phyloP scores from a whole-genome alignment of 53 echinoderm and acorn worm genomes.

The Temnopleurus reevesii region DNA sequence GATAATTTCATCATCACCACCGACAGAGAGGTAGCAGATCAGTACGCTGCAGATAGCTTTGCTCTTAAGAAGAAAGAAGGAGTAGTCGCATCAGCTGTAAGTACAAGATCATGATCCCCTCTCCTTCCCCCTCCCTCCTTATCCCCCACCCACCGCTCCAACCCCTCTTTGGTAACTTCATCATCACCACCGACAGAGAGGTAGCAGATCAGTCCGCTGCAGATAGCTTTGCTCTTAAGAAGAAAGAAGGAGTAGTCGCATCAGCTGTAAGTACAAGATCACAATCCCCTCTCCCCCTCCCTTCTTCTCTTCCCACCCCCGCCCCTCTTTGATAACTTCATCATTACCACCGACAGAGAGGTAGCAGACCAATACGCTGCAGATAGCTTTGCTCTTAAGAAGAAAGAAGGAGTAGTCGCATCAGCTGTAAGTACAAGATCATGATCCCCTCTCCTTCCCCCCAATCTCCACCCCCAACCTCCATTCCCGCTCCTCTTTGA shows the following conservation, averaged over 20 bases:
- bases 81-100: slow-evolving; percentile 70
- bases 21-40: slow-evolving; percentile 79
- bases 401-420: slow-evolving; percentile 59
- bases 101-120: slow-evolving; percentile 34
- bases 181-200: slow-evolving; percentile 80
- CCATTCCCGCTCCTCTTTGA: slow-evolving; percentile 95
- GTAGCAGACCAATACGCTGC: slow-evolving; percentile 89
- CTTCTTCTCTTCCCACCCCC: no score
- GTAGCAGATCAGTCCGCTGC: slow-evolving; percentile 89
- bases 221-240: slow-evolving; percentile 75
- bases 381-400: slow-evolving; percentile 75
- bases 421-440: slow-evolving; percentile 74
- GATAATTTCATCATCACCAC: slow-evolving; percentile 97
- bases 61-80: slow-evolving; percentile 62
- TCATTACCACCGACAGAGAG: slow-evolving; percentile 80
- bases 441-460: no score
- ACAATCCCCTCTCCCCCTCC: neutral
- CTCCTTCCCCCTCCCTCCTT: neutral
- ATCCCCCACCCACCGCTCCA: neutral
- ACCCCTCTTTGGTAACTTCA: slow-evolving; percentile 90
- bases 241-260: slow-evolving; percentile 59
- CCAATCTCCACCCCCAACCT: no score
- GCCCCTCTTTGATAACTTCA: slow-evolving; percentile 96
- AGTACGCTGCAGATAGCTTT: slow-evolving; percentile 88
- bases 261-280: slow-evolving; percentile 74